Conservation (phyloP, 2,113 vertebrate genomes). For the Chascanopsetta lugubris region DNA sequence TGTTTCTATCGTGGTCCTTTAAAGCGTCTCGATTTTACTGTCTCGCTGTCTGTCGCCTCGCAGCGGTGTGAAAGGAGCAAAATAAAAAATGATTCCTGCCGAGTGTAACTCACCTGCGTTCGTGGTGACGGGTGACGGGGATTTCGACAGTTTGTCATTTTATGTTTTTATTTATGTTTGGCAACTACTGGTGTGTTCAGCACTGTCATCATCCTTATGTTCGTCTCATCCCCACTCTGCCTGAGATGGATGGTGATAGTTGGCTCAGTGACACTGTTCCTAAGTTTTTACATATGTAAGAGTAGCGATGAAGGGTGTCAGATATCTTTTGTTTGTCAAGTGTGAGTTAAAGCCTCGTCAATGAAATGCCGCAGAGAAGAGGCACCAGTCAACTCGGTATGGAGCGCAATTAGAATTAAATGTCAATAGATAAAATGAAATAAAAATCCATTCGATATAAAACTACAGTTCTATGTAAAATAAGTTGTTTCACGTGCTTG, state of each 20-base stretch:
- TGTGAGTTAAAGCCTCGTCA: no score
- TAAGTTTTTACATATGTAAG: neutral
- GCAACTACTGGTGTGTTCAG: no score
- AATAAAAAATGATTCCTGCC: constrained; percentile 72
- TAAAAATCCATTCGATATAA: no score
- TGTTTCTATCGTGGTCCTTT: constrained; percentile 32
- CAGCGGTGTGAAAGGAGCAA: constrained; percentile 46
- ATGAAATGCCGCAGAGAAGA: no score
- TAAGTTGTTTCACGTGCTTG: no score
- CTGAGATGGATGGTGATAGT: constrained; percentile 39
- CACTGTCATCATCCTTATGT: constrained; percentile 54
- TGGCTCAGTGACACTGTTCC: constrained; percentile 16
- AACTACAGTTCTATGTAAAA: no score
- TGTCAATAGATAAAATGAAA: no score
- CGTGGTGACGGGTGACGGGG: constrained; percentile 14
- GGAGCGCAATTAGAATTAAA: no score
- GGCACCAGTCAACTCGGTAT: no score
- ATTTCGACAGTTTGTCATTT: neutral
- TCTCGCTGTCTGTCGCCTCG: constrained; percentile 24
- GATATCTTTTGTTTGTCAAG: neutral
- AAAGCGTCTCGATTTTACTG: constrained; percentile 17
- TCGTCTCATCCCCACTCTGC: constrained; percentile 17
- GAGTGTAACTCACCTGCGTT: neutral
- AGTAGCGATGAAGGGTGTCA: neutral
- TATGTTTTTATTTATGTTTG: constrained; percentile 10